Percentiles rank a stretch among this genome's conserved stretches.
These are phyloP conservation scores for Heterocephalus glaber DNA, from an alignment of 2,113 vertebrate species.

Conservation along the genomic window DNA sequence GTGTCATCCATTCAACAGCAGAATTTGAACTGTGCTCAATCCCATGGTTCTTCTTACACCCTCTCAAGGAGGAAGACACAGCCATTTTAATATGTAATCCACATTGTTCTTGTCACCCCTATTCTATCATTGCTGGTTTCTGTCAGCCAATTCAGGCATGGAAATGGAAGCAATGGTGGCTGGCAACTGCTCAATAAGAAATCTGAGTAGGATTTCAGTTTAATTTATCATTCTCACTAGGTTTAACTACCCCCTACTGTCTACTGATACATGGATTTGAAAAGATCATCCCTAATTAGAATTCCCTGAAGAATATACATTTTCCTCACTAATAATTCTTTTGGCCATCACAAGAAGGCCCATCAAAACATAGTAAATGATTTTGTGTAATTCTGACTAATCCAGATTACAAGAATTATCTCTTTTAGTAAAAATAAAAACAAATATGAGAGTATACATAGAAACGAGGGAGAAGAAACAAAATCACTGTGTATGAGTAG, in stretches of 20 bases:
- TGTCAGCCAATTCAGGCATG: neutral
- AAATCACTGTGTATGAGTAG: neutral
- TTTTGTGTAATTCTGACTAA: neutral
- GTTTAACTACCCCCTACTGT: neutral
- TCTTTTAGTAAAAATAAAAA: constrained; percentile 1
- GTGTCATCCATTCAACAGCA: neutral
- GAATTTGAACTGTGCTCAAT: neutral
- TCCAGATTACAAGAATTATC: neutral
- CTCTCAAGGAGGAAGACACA: neutral
- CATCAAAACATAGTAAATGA: neutral
- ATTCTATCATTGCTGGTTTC: neutral
- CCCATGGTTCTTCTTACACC: neutral
- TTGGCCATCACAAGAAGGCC: neutral
- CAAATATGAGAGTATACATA: neutral
- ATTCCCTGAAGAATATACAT: neutral
- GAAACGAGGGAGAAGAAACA: neutral
- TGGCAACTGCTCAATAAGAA: neutral
- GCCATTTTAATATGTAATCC: neutral
- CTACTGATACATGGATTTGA: neutral
- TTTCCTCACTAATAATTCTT: neutral
- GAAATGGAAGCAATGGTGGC: neutral
- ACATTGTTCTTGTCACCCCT: neutral
- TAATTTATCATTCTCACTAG: neutral
- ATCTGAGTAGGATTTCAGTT: neutral
- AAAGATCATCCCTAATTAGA: neutral